phyloP scores from a whole-genome alignment of 1,140 invertebrate genomes.

The Drosophila ohnishii region DNA sequence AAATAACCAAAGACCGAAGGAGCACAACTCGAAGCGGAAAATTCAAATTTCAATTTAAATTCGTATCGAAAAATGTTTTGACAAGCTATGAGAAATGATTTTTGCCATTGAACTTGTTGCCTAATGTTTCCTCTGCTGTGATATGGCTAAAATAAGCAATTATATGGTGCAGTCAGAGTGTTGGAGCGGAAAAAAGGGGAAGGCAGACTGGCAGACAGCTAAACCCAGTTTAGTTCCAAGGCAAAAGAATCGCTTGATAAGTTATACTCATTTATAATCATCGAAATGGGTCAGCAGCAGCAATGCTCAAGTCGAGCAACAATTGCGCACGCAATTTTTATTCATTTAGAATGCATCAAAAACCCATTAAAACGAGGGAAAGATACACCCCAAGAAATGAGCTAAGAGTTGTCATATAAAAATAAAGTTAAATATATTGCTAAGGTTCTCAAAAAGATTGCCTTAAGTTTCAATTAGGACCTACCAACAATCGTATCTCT shows the following conservation, averaged over 20 bases:
- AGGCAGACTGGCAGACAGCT: neutral
- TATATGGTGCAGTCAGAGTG: neutral
- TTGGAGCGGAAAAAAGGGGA: neutral
- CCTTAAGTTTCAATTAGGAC: neutral
- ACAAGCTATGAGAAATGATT: constrained; percentile 28
- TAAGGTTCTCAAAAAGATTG: neutral
- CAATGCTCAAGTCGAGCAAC: constrained; percentile 34
- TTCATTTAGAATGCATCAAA: constrained; percentile 49
- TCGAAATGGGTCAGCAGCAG: constrained; percentile 40
- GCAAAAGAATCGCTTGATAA: constrained; percentile 33
- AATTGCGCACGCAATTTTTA: constrained; percentile 46
- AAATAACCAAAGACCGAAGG: constrained; percentile 36
- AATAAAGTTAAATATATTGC: neutral
- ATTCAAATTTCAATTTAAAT: constrained; percentile 10
- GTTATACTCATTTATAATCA: constrained; percentile 45
- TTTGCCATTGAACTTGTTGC: constrained; percentile 47
- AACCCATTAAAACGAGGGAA: constrained; percentile 28
- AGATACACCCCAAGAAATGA: neutral
- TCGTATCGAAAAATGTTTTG: constrained; percentile 33
- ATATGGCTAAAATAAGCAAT: constrained; percentile 25
- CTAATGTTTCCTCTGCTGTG: constrained; percentile 2
- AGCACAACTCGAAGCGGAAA: constrained; percentile 8
- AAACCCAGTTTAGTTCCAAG: constrained; percentile 46
- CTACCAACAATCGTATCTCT: too few relatives aligned
- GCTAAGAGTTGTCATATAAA: neutral